phyloP scores from a whole-genome alignment of 2,113 vertebrate species.

The Lasiurus borealis region DNA sequence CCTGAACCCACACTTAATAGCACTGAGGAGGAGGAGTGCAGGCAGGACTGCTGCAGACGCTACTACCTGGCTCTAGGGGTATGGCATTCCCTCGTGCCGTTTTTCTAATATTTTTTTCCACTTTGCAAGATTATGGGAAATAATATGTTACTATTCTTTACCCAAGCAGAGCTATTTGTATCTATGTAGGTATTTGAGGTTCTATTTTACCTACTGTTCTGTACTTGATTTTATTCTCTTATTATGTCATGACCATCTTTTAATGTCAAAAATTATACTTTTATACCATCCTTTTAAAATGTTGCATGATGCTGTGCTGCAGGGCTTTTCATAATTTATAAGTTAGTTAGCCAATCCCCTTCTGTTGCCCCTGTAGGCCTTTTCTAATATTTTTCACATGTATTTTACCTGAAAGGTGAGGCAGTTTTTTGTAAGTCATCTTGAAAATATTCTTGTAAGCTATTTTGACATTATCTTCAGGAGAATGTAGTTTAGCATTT shows the following conservation, averaged over 20 bases:
- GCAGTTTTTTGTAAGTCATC: background rate
- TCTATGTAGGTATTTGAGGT: background rate
- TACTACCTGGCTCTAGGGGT: background rate
- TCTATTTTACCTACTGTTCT: background rate
- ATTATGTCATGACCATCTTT: background rate
- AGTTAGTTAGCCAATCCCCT: background rate
- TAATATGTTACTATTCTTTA: background rate
- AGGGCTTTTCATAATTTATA: background rate
- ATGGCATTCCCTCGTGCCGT: background rate
- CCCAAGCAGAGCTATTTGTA: background rate
- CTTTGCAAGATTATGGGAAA: slow-evolving; percentile 16
- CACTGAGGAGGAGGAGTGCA: background rate
- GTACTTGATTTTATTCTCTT: slow-evolving; percentile 11
- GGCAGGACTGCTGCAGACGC: background rate
- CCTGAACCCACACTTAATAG: background rate
- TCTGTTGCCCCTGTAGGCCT: background rate
- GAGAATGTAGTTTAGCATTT: background rate
- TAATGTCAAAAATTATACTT: background rate
- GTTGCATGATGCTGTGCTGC: background rate
- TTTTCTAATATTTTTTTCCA: background rate
- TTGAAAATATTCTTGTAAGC: slow-evolving; percentile 7
- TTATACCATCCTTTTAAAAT: background rate
- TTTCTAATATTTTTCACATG: slow-evolving; percentile 3
- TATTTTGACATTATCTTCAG: slow-evolving; percentile 1
- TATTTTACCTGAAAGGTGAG: slow-evolving; percentile 11